Base-by-base conservation (phyloP, 1,140 invertebrate genomes). In the Zaprionus camerounensis region DNA sequence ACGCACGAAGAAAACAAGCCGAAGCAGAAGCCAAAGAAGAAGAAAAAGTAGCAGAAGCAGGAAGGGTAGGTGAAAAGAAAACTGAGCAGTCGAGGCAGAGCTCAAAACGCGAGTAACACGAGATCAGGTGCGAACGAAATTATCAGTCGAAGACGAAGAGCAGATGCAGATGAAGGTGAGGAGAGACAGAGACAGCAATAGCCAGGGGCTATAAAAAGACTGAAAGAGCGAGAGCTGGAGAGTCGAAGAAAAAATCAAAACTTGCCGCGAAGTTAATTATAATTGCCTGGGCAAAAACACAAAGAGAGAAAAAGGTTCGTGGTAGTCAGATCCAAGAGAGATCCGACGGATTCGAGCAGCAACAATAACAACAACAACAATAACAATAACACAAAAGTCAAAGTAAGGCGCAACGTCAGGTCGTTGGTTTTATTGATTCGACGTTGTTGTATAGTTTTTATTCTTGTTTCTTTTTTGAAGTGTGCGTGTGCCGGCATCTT, bases 201-300 rank as follows among this genome's bases (percentile, higher is more conserved):
- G 68, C 58, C 72, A 24, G n/a, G 1, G 66, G 72, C 66, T 31
- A 63, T 22, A 51, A 63, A 51, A 28, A 41, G 17, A 64, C 34
- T 49, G 12, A 34, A 15, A 63, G 59, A 41, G 26, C 26, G 53
- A 66, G 55, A 51, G 26, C 65, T 31, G 31, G 31, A 58, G 38
- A 58, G 13, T 1, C 28, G 58, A 51, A 65, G 51, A 79, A 78
- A 76, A 88, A 81, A 90, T 88, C 81, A 88, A 90, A 90, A 90
- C 85, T 88, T 61, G 85, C 85, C 85, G 85, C 85, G 59, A 88
- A 88, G 85, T 88, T 88, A 88, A 88, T 88, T 88, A 88, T 88
- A 88, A 88, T 88, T 88, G 85, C 79, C 85, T 76, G 84, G 78
- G 81, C 84, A 88, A 88, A 87, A 84, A 83, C 51, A 82, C 72